Base-by-base conservation (phyloP, 2,797 vertebrate species). In the Perodicticus potto region DNA sequence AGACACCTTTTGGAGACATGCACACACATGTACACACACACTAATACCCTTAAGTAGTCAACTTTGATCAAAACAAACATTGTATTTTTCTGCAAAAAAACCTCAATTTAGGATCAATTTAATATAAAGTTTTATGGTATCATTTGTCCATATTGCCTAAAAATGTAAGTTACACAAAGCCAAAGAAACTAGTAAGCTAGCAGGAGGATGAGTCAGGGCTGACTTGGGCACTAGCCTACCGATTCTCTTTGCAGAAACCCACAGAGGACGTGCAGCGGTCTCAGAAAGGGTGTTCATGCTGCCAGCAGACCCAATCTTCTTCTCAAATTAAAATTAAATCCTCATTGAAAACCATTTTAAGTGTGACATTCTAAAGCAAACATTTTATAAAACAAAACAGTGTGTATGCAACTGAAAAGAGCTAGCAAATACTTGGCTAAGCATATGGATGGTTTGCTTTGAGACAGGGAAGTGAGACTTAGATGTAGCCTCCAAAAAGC, bases 241-340 rank as follows among this genome's bases (percentile, higher is more conserved):
- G 40, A 3, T 74, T 81, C 17, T 84, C 32, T 69, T 67, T 77
- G 53, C 49, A 84, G 5, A 80, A 57, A 70, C 20, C n/a, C 89
- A 72, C n/a, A 59, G 67, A 61, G 14, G 61, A 49, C 3, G 0
- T 11, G 7, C 45, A 57, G 53, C 7, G 37, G 22, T 23, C 53
- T 59, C 77, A 80, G 77, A 80, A 59, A 59, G 10, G 7, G 77
- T 59, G 25, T 80, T 80, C 27, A 43, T 69, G n/a, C 65, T 93
- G 74, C 40, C 61, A 40, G 53, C 45, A 89, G 59, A 25, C 32
- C 22, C 22, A 83, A 25, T 10, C 16, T 27, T n/a, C 27, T 93
- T 73, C 89, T 94, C 57, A n/a, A 93, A 73, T 37, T 29, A 93
- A 95, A 94, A 67, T 37, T 67, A 86, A 94, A 82, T 72, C 43